Base-by-base conservation (phyloP, 2,113 vertebrate genomes). In the Phaethornis superciliosus region DNA sequence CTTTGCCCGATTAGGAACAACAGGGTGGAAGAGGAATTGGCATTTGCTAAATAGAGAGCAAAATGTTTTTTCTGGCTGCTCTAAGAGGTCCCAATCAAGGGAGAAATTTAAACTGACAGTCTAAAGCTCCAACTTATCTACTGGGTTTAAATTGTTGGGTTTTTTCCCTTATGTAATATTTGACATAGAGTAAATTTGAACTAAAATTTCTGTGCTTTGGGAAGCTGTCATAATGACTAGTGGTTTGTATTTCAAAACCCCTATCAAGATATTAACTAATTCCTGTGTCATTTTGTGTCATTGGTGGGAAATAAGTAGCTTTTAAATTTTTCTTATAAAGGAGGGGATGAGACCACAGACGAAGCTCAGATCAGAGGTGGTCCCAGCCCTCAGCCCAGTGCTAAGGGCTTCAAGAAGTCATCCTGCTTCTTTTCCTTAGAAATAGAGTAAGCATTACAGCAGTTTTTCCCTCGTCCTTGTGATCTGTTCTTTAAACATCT, bases 311-410 rank as follows among this genome's bases (percentile, higher is more conserved):
- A 52, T 59, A 37, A 94, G 72, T 78, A 76, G 58, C 85, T 94
- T 95, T 88, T 74, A 90, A 85, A 68, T 58, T 64, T 88, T 68
- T 78, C 26, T 52, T 88, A 6, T 19, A 74, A 63, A 69, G 64
- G 44, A 93, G 64, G 71, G 44, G 54, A 78, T 76, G 85, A 93
- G 68, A 85, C 93, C 80, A 78, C 68, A 91, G 89, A 90, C 76
- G 82, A 91, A 77, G 64, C 54, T 65, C 21, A 0, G 75, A 44
- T 60, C 72, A 21, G 62, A 81, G n/a, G 23, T 2, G 1, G 35
- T 82, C 37, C 71, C 89, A 56, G 88, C 85, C 55, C 33, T 67
- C 88, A 94, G 87, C 91, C 89, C 81, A 64, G 40, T 55, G 68
- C 78, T 69, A 8, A 83, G 37, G 60, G 71, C 76, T 80, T 76